Evolutionary conservation across 2,888 invertebrate species (phyloP), one percentile per base, ranked within the genome.

Genomic region (Eupithecia subumbrata): DNA sequence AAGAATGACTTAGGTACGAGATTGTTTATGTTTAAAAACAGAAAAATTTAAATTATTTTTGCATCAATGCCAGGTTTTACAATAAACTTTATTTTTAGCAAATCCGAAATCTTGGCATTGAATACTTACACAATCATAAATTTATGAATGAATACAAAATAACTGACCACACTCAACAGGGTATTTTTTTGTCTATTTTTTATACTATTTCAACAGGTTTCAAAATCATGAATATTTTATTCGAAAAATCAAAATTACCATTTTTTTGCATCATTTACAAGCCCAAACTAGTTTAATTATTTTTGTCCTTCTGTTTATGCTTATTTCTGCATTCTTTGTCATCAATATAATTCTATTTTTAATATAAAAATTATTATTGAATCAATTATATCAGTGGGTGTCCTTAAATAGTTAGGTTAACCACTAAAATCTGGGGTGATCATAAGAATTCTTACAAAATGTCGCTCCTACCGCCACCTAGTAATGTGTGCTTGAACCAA

Each of bases 381-480:
- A 56, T 52, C 3, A n/a, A 9, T 12, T 22, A 56, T 12, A 22
- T 8, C 14, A 12, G 60, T 25, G 3, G 60, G 0, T 25, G 25
- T 25, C 60, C 60, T 60, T 25, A 25, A 60, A 60, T 5, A 56
- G 22, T 56, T 56, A 56, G 56, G 56, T 60, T 12, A 66, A 11
- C n/a, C 7, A 34, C 4, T 12, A n/a, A 5, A 73, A 12, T 37
- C 40, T 56, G 45, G 34, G 37, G 4, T 37, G 8, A 67, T 37
- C 7, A 12, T 60, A 11, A 71, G 34, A 18, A 30, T 16, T 37
- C 5, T 25, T 18, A 67, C 34, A 34, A 40, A 64, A 64, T 22
- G 22, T 40, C 48, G 37, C 70, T 30, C 67, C 80, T 86, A 81
- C n/a, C 80, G 88, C 89, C 90, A 90, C 87, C 90, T 91, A 85